Evolutionary conservation across 2,888 invertebrate genomes (phyloP).

Genomic region (Oxycera nigricornis): DNA sequence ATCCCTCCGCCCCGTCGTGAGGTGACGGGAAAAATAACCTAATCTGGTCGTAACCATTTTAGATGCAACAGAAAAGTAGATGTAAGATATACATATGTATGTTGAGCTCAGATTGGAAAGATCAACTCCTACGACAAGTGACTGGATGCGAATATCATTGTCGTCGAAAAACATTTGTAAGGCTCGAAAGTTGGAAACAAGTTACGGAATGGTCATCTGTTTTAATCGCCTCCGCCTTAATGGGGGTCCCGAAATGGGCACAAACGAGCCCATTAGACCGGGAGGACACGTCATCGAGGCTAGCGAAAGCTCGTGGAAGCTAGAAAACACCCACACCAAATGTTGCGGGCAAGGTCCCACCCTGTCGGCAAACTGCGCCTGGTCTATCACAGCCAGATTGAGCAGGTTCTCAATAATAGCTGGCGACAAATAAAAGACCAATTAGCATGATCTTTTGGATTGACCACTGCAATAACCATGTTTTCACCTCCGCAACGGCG

Average conservation of each 20-base stretch:
- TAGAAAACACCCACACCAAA: conserved; percentile 1
- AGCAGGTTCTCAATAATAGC: conserved; percentile 1
- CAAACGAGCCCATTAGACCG: conserved; percentile 42
- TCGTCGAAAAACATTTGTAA: neutral
- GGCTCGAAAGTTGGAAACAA: conserved; percentile 11
- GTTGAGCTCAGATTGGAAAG: neutral
- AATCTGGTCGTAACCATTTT: conserved; percentile 27
- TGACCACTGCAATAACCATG: neutral
- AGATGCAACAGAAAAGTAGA: neutral
- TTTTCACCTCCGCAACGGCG: neutral
- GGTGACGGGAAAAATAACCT: conserved; percentile 9
- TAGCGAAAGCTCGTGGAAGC: conserved; percentile 13
- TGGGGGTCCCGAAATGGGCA: conserved; percentile 33
- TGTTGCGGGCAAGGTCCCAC: neutral
- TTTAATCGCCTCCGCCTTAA: conserved; percentile 40
- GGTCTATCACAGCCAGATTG: neutral
- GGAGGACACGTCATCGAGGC: conserved; percentile 22
- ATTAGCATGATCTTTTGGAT: conserved; percentile 33
- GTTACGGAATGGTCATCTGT: conserved; percentile 38
- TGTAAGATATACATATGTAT: neutral
- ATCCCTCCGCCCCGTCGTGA: neutral
- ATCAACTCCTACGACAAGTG: conserved; percentile 24
- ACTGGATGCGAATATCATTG: conserved; percentile 28
- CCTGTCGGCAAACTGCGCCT: neutral
- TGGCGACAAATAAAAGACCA: conserved; percentile 32